Conservation (phyloP, 2,113 vertebrate species). For the Spea bombifrons region DNA sequence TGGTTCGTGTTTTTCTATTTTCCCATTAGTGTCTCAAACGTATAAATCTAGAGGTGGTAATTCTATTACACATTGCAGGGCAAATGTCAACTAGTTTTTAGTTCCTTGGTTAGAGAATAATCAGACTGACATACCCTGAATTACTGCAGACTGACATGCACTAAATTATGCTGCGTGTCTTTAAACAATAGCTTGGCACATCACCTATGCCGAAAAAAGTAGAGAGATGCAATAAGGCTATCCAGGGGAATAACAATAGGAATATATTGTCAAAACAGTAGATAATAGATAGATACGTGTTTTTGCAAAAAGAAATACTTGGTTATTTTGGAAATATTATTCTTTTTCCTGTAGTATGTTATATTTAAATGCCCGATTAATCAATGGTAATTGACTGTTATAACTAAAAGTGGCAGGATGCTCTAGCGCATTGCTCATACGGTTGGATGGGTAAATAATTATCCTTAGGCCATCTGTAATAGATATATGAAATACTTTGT, state of each 20-base stretch:
- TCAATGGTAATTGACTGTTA: too few relatives aligned
- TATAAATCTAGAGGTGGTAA: constrained; percentile 66
- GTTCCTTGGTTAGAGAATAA: constrained; percentile 45
- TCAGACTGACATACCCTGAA: constrained; percentile 33
- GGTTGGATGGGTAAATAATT: too few relatives aligned
- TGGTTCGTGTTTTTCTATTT: constrained; percentile 58
- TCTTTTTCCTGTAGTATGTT: too few relatives aligned
- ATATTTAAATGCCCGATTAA: too few relatives aligned
- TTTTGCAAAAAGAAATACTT: too few relatives aligned
- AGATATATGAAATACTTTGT: too few relatives aligned
- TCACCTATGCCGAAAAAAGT: constrained; percentile 13
- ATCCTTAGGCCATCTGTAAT: too few relatives aligned
- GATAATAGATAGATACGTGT: too few relatives aligned
- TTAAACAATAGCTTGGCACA: constrained; percentile 26
- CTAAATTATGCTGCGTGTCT: constrained; percentile 27
- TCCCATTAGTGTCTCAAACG: constrained; percentile 61
- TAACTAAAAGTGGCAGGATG: too few relatives aligned
- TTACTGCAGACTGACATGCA: constrained; percentile 32
- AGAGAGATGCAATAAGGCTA: constrained; percentile 4
- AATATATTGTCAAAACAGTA: background rate
- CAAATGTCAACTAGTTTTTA: constrained; percentile 51
- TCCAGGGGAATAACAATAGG: background rate
- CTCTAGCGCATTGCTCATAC: too few relatives aligned
- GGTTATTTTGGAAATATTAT: too few relatives aligned
- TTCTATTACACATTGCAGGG: constrained; percentile 55